Conservation (phyloP, 2,113 vertebrate species). For the Pandion haliaetus region DNA sequence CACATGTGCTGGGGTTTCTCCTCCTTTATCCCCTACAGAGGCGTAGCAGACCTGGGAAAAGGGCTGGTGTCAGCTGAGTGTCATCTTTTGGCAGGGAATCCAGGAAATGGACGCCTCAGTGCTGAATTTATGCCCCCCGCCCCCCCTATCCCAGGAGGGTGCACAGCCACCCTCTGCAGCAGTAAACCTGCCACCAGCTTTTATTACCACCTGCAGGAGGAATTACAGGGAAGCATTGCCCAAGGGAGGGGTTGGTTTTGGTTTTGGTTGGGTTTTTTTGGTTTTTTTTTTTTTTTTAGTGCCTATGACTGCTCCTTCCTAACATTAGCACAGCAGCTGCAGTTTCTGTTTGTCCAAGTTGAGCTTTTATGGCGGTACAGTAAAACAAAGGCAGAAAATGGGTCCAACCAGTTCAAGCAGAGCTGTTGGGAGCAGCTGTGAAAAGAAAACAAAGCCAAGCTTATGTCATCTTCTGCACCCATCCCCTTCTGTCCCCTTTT, state of each 20-base stretch:
- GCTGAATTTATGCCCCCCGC: not conserved
- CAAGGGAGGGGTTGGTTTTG: not conserved
- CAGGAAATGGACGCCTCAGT: fast-evolving
- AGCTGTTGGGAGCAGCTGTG: not conserved
- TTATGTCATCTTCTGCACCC: not conserved
- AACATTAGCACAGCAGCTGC: not conserved
- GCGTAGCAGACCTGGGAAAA: not conserved
- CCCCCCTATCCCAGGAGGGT: not conserved
- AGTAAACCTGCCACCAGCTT: not conserved
- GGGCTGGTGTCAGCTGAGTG: not conserved
- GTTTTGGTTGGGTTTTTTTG: too few species aligned
- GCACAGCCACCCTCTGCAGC: not conserved
- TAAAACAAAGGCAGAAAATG: not conserved
- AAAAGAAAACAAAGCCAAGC: not conserved
- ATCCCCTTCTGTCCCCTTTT: not conserved
- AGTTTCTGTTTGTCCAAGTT: not conserved
- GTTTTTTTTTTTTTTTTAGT: not conserved
- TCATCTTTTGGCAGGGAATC: not conserved
- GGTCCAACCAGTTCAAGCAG: not conserved
- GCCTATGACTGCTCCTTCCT: not conserved
- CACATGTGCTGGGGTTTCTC: fast-evolving
- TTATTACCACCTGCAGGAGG: not conserved
- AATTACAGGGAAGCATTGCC: not conserved
- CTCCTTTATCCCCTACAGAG: fast-evolving
- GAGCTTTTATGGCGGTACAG: not conserved